Percentiles rank a stretch among this genome's conserved stretches.
phyloP scores from a whole-genome alignment of 2,113 vertebrate genomes.

The Camelus dromedarius region DNA sequence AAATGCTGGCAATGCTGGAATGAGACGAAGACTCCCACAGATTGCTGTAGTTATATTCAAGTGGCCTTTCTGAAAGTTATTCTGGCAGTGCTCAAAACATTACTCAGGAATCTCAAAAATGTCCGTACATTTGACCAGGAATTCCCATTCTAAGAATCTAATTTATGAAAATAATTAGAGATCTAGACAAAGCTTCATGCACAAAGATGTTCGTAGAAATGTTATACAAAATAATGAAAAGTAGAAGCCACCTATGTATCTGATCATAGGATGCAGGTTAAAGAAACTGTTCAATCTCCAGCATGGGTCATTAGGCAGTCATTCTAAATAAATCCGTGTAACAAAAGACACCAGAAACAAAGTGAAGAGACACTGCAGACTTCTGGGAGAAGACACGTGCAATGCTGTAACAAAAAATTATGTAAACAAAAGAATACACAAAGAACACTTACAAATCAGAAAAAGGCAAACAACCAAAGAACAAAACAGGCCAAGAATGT shows the following conservation, averaged over 20 bases:
- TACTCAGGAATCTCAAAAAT: constrained; percentile 16
- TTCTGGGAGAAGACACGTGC: constrained; percentile 15
- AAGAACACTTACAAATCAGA: constrained; percentile 17
- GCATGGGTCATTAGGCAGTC: constrained; percentile 48
- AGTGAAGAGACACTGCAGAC: constrained; percentile 1
- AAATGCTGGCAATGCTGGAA: not conserved
- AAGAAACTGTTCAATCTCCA: constrained; percentile 57
- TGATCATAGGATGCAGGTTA: constrained; percentile 27
- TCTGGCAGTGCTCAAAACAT: not conserved
- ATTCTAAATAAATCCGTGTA: constrained; percentile 56
- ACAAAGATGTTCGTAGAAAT: constrained; percentile 33
- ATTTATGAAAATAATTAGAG: constrained; percentile 62
- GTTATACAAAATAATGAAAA: constrained; percentile 64
- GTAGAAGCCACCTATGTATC: constrained; percentile 24
- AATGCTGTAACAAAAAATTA: not conserved
- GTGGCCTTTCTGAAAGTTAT: constrained; percentile 16
- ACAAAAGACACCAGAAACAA: constrained; percentile 42
- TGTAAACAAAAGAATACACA: not conserved
- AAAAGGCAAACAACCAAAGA: constrained; percentile 52
- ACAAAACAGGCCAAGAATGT: not conserved
- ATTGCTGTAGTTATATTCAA: not conserved
- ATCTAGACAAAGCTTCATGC: not conserved
- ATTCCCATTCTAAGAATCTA: constrained; percentile 57
- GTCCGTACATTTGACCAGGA: constrained; percentile 32
- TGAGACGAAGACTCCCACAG: not conserved